Evolutionary conservation across 2,888 invertebrate species (phyloP).

Genomic region (Orchesella flavescens): DNA sequence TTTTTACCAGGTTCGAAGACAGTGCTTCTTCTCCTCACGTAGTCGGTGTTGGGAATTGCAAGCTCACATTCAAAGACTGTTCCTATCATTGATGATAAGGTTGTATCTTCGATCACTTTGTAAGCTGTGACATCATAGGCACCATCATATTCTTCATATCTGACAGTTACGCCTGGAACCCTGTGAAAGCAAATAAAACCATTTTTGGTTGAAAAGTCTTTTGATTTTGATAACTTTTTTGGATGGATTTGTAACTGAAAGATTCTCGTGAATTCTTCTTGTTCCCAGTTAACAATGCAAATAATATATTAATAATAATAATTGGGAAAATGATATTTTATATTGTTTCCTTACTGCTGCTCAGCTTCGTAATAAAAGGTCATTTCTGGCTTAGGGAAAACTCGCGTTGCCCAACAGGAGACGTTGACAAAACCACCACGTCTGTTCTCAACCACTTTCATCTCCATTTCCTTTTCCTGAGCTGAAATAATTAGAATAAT

Average conservation of each 20-base stretch:
- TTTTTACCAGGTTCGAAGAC: conserved; percentile 73
- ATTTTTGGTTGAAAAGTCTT: no score
- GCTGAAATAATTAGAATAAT: conserved; percentile 57
- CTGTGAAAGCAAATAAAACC: conserved; percentile 11
- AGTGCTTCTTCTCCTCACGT: conserved; percentile 72
- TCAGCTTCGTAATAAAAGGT: conserved; percentile 67
- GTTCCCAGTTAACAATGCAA: background rate
- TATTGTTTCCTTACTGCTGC: conserved; percentile 50
- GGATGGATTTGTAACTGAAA: no score
- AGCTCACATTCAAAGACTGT: conserved; percentile 73
- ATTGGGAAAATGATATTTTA: no score
- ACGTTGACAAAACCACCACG: conserved; percentile 67
- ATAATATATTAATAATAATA: no score
- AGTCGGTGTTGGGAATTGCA: conserved; percentile 73
- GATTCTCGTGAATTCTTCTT: background rate
- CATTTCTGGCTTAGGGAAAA: conserved; percentile 68
- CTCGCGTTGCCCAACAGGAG: conserved; percentile 69
- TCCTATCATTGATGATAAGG: conserved; percentile 65
- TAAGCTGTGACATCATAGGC: conserved; percentile 68
- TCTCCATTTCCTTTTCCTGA: conserved; percentile 70
- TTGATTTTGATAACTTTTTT: no score
- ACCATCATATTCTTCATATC: conserved; percentile 55
- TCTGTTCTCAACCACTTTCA: conserved; percentile 66
- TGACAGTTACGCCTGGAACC: conserved; percentile 45
- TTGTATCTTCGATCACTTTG: conserved; percentile 68